These are phyloP conservation scores for Lepus europaeus DNA, from an alignment of 2,113 vertebrate genomes.

Conservation along the genomic window DNA sequence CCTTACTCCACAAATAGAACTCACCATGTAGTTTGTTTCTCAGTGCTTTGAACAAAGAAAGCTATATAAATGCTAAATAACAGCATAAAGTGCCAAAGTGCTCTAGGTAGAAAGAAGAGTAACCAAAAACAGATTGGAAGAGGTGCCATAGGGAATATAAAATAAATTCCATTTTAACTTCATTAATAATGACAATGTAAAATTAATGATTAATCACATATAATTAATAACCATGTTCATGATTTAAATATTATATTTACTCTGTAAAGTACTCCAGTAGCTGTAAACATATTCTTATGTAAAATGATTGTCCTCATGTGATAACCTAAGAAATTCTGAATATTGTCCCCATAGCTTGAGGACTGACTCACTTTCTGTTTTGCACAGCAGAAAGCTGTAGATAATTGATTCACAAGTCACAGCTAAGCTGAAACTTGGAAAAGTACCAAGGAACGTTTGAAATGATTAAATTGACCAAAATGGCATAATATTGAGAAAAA, in stretches of 20 bases:
- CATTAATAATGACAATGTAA: background rate
- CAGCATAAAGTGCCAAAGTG: background rate
- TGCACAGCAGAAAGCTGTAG: background rate
- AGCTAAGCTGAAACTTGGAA: constrained; percentile 37
- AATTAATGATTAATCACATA: background rate
- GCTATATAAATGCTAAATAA: constrained; percentile 63
- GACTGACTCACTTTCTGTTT: constrained; percentile 27
- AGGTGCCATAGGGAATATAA: background rate
- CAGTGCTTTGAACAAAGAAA: constrained; percentile 57
- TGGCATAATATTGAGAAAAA: background rate
- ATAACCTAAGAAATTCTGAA: background rate
- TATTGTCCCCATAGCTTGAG: background rate
- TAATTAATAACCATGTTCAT: background rate
- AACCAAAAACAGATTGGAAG: constrained; percentile 19
- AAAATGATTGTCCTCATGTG: background rate
- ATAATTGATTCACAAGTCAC: constrained; percentile 46
- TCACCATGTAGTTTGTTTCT: constrained; percentile 43
- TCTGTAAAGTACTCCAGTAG: constrained; percentile 9
- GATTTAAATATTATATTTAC: background rate
- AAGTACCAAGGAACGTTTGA: background rate
- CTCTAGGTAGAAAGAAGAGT: background rate
- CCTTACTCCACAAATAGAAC: background rate
- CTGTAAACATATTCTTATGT: constrained; percentile 4
- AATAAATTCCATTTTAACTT: constrained; percentile 35
- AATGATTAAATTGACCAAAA: background rate